Evolutionary conservation across 1,140 invertebrate genomes (phyloP).

Genomic region (Hydropsyche tenuis): DNA sequence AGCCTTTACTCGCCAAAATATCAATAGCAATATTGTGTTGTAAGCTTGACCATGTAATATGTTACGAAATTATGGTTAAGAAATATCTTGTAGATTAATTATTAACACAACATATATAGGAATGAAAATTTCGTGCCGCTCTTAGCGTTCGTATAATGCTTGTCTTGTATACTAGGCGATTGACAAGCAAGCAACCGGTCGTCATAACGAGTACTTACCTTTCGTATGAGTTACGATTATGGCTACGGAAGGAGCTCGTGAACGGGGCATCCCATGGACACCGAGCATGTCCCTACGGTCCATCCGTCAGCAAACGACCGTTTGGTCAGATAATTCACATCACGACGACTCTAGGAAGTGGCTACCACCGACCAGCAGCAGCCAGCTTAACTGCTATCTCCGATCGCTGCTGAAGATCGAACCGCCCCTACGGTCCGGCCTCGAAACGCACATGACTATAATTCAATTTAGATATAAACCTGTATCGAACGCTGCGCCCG

Average conservation of each 20-base stretch:
- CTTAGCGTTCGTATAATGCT: too few relatives aligned
- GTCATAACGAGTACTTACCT: not conserved
- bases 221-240: conserved; percentile 25
- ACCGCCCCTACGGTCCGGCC: not conserved
- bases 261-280: not conserved
- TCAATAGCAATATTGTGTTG: not conserved
- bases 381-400: conserved; percentile 42
- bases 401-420: conserved; percentile 39
- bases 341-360: conserved; percentile 41
- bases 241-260: conserved; percentile 3
- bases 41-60: too few relatives aligned
- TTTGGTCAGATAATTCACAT: conserved; percentile 46
- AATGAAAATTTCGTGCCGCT: too few relatives aligned
- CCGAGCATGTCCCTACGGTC: conserved; percentile 26
- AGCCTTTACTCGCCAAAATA: too few relatives aligned
- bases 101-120: too few relatives aligned
- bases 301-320: conserved; percentile 45
- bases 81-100: too few relatives aligned
- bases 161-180: not conserved
- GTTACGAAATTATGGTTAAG: too few relatives aligned
- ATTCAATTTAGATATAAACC: conserved; percentile 22
- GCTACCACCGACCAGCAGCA: conserved; percentile 9
- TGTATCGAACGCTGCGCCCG: too few relatives aligned
- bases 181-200: not conserved
- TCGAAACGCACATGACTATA: conserved; percentile 24